Evolutionary conservation across 2,797 vertebrate genomes (phyloP).

Genomic region (Phataginus tricuspis): DNA sequence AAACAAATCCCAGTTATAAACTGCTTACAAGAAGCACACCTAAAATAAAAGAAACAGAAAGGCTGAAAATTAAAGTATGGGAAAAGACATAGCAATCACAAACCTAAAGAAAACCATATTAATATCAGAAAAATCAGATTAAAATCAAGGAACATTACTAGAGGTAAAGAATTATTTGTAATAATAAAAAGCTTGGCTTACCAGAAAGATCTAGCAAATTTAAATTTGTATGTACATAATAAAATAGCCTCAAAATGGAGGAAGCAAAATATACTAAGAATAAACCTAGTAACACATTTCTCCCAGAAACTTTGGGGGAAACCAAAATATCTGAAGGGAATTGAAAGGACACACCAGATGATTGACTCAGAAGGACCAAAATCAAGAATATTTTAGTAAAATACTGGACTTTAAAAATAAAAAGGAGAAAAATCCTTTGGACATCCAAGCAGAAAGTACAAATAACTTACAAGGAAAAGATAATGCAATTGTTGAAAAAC

Average conservation of each 20-base stretch:
- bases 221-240: background rate
- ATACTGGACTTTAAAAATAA: background rate
- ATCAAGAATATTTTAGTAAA: background rate
- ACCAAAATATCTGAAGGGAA: background rate
- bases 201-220: background rate
- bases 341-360: background rate
- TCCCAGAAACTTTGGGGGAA: background rate
- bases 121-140: background rate
- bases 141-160: background rate
- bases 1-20: background rate
- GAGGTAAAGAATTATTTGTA: background rate
- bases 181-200: background rate
- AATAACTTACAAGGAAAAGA: background rate
- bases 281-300: background rate
- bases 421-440: background rate
- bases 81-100: background rate
- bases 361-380: background rate
- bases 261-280: background rate
- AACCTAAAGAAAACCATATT: background rate
- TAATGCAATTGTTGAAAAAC: background rate
- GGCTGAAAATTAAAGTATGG: background rate
- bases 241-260: background rate
- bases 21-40: background rate
- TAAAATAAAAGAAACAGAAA: background rate
- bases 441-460: background rate